These are phyloP conservation scores for Xiphorhynchus elegans DNA, from an alignment of 2,113 vertebrate species.

Conservation along the genomic window DNA sequence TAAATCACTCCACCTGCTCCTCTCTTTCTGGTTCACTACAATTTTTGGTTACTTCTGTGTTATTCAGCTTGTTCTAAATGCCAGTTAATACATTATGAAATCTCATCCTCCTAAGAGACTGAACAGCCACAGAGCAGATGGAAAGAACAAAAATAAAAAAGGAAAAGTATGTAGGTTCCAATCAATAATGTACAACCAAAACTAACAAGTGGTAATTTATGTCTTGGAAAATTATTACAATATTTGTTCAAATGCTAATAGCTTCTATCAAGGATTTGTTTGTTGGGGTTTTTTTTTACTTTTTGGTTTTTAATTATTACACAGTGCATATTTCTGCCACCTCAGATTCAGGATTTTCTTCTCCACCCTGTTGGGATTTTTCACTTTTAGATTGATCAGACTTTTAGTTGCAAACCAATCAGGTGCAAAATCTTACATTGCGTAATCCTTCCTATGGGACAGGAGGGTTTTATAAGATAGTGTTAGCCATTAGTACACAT, in stretches of 20 bases:
- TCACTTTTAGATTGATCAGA: not conserved
- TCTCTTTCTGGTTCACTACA: not conserved
- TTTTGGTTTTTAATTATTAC: not conserved
- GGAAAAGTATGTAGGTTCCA: not conserved
- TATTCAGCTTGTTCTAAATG: not conserved
- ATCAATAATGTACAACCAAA: not conserved
- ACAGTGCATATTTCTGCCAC: not conserved
- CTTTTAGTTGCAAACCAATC: not conserved
- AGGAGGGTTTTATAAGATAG: not conserved
- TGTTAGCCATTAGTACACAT: not conserved
- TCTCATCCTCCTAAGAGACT: not conserved
- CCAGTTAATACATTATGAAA: not conserved
- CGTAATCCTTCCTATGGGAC: not conserved
- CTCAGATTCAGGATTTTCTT: not conserved
- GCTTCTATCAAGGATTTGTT: not conserved
- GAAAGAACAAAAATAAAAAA: not conserved
- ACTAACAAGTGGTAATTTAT: not conserved
- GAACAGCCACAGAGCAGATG: not conserved
- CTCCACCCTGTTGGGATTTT: accelerated
- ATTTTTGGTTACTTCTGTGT: not conserved
- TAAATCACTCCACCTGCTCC: not conserved
- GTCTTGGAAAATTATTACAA: not conserved
- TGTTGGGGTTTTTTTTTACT: accelerated
- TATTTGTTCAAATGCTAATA: not conserved
- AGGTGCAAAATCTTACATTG: not conserved